These are phyloP conservation scores for Lepisosteus osseus DNA, from an alignment of 2,113 vertebrate species.

Conservation along the genomic window DNA sequence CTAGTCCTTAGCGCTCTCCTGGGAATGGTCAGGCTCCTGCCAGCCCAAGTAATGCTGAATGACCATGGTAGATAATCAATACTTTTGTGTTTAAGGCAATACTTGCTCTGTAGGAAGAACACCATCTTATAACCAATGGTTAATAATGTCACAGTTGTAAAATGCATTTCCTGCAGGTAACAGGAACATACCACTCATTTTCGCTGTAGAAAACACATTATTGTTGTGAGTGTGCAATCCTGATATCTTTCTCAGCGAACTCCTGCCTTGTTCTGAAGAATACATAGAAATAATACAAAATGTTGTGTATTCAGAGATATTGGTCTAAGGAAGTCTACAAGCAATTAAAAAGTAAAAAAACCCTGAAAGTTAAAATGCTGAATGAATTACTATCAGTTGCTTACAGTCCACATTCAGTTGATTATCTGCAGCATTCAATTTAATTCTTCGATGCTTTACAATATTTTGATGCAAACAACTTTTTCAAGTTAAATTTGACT, in stretches of 20 bases:
- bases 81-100: conserved; percentile 5
- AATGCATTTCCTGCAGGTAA: not conserved
- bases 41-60: not conserved
- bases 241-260: not conserved
- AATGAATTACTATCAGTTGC: no score
- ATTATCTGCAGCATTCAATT: no score
- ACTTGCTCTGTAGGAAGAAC: not conserved
- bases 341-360: not conserved
- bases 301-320: not conserved
- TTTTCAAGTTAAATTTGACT: no score
- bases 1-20: conserved; percentile 5
- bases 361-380: not conserved
- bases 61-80: conserved; percentile 2
- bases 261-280: not conserved
- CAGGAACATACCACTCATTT: not conserved
- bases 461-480: no score
- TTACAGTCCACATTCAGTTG: no score
- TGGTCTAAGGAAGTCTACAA: not conserved
- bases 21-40: not conserved
- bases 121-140: not conserved
- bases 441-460: no score
- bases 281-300: not conserved
- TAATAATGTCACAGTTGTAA: not conserved
- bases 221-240: not conserved
- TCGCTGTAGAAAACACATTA: not conserved